Evolutionary conservation across 2,888 invertebrate species (phyloP), one percentile per base, ranked within the genome.

Genomic region (Heteropelma amictum): DNA sequence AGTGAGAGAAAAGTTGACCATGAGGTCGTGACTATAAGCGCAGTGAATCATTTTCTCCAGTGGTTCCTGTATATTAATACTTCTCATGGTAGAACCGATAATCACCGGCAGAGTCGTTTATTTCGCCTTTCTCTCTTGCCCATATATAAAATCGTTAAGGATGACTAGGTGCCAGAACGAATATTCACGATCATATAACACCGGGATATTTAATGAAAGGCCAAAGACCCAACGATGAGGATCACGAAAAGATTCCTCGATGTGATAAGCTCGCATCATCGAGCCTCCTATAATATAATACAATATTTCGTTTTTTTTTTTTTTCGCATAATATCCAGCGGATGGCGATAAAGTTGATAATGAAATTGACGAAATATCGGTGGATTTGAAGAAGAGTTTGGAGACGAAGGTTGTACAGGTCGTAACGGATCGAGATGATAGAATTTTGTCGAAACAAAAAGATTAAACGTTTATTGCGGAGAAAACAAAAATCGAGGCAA

Each of bases 31-130:
- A 53, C 60, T 28, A n/a, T n/a, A 70, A 60, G 58, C 65, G 65
- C 65, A 60, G 70, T 70, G 70, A 75, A 75, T 75, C 75, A 75
- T 70, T 70, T 74, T 71, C 75, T 75, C 61, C 38, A 56, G 54
- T 64, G 64, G 61, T 54, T 65, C 67, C 54, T 60, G 58, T 51
- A 38, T 69, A 69, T 53, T 61, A 61, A 60, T 69, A 53, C 51
- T 53, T 42, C 40, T 56, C 61, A 14, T 54, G 54, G 45, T 47
- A 58, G 60, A 53, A 58, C 69, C 70, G 70, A 70, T 74, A 74
- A 74, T 70, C 65, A 65, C 61, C 70, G 54, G 65, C 42, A 40
- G 67, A 75, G 40, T 49, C 70, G 53, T 70, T 60, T 61, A 49
- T 63, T 63, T 40, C 42, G 51, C 12, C 10, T 51, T 12, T 8